Conservation (phyloP, 2,888 invertebrate species). For the Caenorhabditis sp. region DNA sequence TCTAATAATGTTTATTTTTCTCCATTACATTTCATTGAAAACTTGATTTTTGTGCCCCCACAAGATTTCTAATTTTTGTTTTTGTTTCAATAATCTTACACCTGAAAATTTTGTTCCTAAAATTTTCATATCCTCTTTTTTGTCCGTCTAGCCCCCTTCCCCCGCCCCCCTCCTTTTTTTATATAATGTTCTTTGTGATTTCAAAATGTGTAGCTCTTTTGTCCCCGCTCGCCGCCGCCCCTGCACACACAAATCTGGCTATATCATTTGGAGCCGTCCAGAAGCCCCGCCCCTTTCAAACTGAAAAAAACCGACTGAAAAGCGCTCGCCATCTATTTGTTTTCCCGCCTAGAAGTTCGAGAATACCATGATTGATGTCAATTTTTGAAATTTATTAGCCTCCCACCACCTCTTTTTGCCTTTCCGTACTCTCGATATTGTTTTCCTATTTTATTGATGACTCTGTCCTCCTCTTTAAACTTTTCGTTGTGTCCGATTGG, state of each 20-base stretch:
- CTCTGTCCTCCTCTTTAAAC: neutral
- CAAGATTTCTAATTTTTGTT: neutral
- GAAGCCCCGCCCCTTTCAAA: no score
- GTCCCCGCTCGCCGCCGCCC: no score
- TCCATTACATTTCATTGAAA: neutral
- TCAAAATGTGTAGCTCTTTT: neutral
- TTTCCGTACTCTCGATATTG: no score
- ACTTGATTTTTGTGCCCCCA: neutral
- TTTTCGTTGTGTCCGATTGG: neutral
- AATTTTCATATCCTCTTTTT: neutral
- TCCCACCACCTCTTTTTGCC: no score
- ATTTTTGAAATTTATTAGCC: no score
- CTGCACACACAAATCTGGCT: no score
- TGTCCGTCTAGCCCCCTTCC: neutral
- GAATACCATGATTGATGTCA: no score
- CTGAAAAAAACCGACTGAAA: no score
- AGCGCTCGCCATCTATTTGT: no score
- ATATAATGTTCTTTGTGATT: no score
- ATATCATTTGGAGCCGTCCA: no score
- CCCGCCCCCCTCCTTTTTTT: neutral
- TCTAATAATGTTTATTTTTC: constrained; percentile 1
- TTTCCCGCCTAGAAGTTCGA: no score
- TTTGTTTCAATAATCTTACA: neutral
- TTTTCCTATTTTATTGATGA: neutral
- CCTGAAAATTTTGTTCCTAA: neutral